phyloP scores from a whole-genome alignment of 2,888 invertebrate species.

The Apeira syringaria region DNA sequence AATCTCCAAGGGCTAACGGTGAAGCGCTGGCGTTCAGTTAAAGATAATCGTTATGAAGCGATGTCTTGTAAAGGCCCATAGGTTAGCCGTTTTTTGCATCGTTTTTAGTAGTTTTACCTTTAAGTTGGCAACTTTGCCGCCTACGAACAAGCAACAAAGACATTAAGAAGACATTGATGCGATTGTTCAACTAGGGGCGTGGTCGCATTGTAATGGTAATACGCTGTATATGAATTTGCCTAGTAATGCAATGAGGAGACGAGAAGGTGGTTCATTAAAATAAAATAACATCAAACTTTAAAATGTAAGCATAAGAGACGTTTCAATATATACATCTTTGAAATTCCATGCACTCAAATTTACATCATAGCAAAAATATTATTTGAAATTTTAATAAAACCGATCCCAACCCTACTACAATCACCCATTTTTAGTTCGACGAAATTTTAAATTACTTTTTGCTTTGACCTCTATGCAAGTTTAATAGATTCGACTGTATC shows the following conservation, averaged over 20 bases:
- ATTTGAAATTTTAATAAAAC: conserved; percentile 22
- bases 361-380: conserved; percentile 1
- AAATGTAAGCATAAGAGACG: too few species aligned
- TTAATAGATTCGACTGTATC: conserved; percentile 50
- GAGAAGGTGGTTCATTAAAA: conserved; percentile 17
- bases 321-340: background rate
- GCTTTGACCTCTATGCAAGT: conserved; percentile 59
- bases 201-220: conserved; percentile 48
- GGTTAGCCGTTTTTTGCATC: too few species aligned
- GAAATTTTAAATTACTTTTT: conserved; percentile 68
- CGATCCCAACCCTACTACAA: conserved; percentile 31
- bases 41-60: too few species aligned
- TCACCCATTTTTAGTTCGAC: conserved; percentile 53
- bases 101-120: too few species aligned
- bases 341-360: conserved; percentile 4
- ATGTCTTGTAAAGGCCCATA: too few species aligned
- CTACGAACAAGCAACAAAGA: conserved; percentile 14
- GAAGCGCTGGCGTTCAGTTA: too few species aligned
- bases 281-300: too few species aligned
- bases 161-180: conserved; percentile 29
- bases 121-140: conserved; percentile 9
- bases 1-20: too few species aligned
- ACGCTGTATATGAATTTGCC: conserved; percentile 6
- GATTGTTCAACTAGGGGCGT: conserved; percentile 36
- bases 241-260: conserved; percentile 22